A percentile compares a stretch with the other conserved stretches of the same genome.
Evolutionary conservation across 2,888 invertebrate genomes (phyloP).

Genomic region (Drosophila ochracea): DNA sequence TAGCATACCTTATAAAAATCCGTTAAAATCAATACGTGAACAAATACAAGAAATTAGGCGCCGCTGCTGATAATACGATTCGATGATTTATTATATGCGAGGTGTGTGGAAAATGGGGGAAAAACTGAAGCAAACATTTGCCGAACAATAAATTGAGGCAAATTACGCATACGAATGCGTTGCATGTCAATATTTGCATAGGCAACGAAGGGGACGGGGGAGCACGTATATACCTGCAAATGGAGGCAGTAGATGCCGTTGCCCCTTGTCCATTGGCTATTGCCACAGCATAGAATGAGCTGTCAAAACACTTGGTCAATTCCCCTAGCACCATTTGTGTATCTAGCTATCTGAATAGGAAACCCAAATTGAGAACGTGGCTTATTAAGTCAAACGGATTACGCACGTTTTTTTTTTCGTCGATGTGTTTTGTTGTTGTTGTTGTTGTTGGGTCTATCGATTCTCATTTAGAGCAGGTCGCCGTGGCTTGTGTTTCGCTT

Average conservation of each 20-base stretch:
- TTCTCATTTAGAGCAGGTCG: constrained; percentile 49
- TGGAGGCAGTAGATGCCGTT: constrained; percentile 11
- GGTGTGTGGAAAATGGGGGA: not conserved
- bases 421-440: not conserved
- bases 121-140: constrained; percentile 53
- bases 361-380: constrained; percentile 68
- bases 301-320: constrained; percentile 40
- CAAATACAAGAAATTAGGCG: constrained; percentile 55
- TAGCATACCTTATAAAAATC: constrained; percentile 14
- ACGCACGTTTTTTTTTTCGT: constrained; percentile 49
- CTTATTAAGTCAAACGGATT: constrained; percentile 77
- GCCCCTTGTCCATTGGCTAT: not conserved
- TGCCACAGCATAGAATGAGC: constrained; percentile 9
- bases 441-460: constrained; percentile 22
- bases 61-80: constrained; percentile 31
- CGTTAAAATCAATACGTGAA: constrained; percentile 34
- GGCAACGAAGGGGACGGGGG: constrained; percentile 7
- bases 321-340: constrained; percentile 4
- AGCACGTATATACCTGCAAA: constrained; percentile 1
- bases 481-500: constrained; percentile 25
- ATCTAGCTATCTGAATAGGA: constrained; percentile 14
- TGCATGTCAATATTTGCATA: constrained; percentile 74
- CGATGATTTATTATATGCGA: constrained; percentile 52
- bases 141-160: constrained; percentile 62
- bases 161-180: constrained; percentile 67